Base-by-base conservation (phyloP, 2,888 invertebrate species). In the Ptychoptera contaminata region DNA sequence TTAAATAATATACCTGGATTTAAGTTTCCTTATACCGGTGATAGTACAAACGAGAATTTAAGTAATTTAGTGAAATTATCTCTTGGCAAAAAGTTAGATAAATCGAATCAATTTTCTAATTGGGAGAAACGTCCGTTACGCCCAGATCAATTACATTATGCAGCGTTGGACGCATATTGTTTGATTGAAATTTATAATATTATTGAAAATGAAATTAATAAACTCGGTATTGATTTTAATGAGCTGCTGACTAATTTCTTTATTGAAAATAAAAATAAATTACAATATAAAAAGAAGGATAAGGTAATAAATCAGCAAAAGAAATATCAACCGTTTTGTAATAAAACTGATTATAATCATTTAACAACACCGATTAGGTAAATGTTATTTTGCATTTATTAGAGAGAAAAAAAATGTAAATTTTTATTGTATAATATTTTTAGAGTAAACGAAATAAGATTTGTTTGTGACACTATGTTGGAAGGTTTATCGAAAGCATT, bases 101-200 rank as follows among this genome's bases (percentile, higher is more conserved):
- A 92, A 63, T 76, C 78, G n/a, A 86, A 91, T 65, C 90, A 90
- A 58, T 85, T 87, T 65, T 88, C 88, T 0, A 87, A 91, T 62
- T 92, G 91, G 91, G 84, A 87, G 56, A 74, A 79, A 52, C 70
- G 91, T 51, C 91, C 91, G 9, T 59, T 92, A 43, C 67, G 88
- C 40, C 68, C 72, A 37, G 78, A 79, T 48, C 91, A 92, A 68
- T 73, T 87, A 47, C 62, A 69, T 37, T 91, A 91, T 69, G 90
- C 90, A 48, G 90, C 91, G 31, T 64, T 90, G 43, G 93, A 94
- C 71, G 90, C 92, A 1, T 81, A 77, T 67, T 88, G 91, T 54
- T 69, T 94, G 46, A 61, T 93, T 52, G 77, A 87, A 66, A 71
- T 91, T 34, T 88, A 85, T 64, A 71, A 78, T 44, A 73, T 73